Evolutionary conservation across 2,797 vertebrate genomes (phyloP).

Genomic region (Hydrolagus colliei): DNA sequence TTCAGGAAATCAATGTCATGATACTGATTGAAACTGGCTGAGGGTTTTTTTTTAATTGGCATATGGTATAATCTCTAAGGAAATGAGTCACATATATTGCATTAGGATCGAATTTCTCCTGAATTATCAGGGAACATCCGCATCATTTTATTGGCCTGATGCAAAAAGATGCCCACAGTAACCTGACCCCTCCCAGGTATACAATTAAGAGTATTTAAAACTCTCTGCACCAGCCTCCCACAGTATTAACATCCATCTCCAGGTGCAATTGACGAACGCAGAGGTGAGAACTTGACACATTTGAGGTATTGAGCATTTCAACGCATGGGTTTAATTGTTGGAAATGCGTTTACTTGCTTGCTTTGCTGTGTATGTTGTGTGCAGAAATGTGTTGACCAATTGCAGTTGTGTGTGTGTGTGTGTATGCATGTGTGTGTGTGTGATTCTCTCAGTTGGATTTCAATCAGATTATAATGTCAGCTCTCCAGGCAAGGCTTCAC

Average conservation of each 20-base stretch:
- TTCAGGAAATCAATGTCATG: background rate
- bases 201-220: background rate
- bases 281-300: background rate
- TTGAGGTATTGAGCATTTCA: background rate
- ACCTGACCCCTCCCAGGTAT: slow-evolving; percentile 16
- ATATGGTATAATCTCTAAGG: background rate
- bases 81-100: slow-evolving; percentile 4
- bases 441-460: too few relatives aligned
- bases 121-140: background rate
- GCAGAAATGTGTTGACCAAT: too few relatives aligned
- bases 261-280: background rate
- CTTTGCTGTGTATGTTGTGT: background rate
- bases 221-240: background rate
- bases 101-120: background rate
- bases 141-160: background rate
- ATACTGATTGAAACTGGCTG: background rate
- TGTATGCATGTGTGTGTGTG: too few relatives aligned
- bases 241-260: background rate
- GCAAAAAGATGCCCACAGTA: background rate
- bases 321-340: background rate
- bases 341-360: background rate
- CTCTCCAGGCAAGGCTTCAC: background rate
- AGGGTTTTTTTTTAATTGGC: background rate
- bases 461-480: too few relatives aligned
- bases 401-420: too few relatives aligned